phyloP scores from a whole-genome alignment of 1,140 invertebrate genomes.

The Trichoplusia ni region DNA sequence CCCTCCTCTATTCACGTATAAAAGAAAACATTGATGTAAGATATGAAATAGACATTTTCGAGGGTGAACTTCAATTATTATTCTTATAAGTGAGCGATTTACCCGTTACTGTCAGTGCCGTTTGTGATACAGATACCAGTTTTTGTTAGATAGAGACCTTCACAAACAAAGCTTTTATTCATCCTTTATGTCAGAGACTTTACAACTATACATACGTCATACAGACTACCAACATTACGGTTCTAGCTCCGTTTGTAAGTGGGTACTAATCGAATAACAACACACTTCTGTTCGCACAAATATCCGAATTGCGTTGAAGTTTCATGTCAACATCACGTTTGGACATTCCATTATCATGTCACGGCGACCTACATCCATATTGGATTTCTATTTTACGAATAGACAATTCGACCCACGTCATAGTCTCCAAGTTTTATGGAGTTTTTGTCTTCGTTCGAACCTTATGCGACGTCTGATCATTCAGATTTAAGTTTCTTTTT shows the following conservation, averaged over 20 bases:
- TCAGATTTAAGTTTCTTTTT: neutral
- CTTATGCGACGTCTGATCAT: neutral
- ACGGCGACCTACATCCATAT: constrained; percentile 50
- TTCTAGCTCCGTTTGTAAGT: constrained; percentile 7
- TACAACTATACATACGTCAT: no score
- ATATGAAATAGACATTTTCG: constrained; percentile 51
- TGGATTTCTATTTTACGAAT: constrained; percentile 48
- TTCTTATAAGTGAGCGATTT: constrained; percentile 50
- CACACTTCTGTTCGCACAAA: constrained; percentile 28
- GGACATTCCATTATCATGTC: constrained; percentile 50
- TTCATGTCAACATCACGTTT: constrained; percentile 49
- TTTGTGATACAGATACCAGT: constrained; percentile 33
- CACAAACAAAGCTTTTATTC: no score
- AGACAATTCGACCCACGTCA: constrained; percentile 39
- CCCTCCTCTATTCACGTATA: constrained; percentile 59
- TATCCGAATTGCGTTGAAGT: constrained; percentile 42
- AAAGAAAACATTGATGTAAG: constrained; percentile 67
- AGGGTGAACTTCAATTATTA: constrained; percentile 54
- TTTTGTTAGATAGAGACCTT: no score
- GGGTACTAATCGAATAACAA: constrained; percentile 2
- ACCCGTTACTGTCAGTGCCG: constrained; percentile 34
- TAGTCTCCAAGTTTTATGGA: constrained; percentile 7
- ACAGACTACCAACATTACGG: neutral
- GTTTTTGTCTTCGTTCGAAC: neutral
- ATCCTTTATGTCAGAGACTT: neutral